phyloP scores from a whole-genome alignment of 2,797 vertebrate genomes.

The Gallinago stenura region DNA sequence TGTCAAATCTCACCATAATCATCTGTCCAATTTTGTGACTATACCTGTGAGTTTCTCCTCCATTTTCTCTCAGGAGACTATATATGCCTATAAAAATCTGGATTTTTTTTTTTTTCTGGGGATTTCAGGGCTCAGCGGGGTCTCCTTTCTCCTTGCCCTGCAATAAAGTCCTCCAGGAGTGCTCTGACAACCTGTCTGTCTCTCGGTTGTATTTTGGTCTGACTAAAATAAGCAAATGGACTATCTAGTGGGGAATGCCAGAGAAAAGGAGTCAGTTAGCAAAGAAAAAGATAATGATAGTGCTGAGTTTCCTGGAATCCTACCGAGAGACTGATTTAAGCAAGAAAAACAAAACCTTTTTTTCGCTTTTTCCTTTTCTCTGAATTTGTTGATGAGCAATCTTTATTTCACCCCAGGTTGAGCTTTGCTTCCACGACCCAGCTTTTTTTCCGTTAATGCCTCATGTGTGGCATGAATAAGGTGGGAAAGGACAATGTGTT shows the following conservation, averaged over 20 bases:
- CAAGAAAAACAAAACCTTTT: slow-evolving; percentile 8
- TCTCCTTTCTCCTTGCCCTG: not conserved
- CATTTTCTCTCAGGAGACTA: not conserved
- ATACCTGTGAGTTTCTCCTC: not conserved
- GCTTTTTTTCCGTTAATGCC: not conserved
- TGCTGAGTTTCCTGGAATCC: not conserved
- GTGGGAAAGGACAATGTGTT: not conserved
- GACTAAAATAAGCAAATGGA: slow-evolving; percentile 6
- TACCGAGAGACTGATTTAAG: slow-evolving; percentile 21
- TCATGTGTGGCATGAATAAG: not conserved
- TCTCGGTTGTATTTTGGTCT: not conserved
- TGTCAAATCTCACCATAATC: not conserved
- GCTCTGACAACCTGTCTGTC: slow-evolving; percentile 1
- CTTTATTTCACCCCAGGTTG: not conserved
- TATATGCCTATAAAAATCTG: not conserved
- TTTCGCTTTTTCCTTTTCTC: not conserved
- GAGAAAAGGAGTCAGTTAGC: not conserved
- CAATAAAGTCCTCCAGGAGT: not conserved
- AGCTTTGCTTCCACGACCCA: not conserved
- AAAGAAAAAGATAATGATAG: not conserved
- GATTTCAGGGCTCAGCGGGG: slow-evolving; percentile 6
- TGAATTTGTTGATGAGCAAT: not conserved
- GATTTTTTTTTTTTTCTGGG: not conserved
- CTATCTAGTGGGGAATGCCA: not conserved
- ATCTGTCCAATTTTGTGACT: not conserved